A percentile compares a stretch with the other conserved stretches of the same genome.
Conservation (phyloP, 2,113 vertebrate species). For the Chunga burmeisteri region DNA sequence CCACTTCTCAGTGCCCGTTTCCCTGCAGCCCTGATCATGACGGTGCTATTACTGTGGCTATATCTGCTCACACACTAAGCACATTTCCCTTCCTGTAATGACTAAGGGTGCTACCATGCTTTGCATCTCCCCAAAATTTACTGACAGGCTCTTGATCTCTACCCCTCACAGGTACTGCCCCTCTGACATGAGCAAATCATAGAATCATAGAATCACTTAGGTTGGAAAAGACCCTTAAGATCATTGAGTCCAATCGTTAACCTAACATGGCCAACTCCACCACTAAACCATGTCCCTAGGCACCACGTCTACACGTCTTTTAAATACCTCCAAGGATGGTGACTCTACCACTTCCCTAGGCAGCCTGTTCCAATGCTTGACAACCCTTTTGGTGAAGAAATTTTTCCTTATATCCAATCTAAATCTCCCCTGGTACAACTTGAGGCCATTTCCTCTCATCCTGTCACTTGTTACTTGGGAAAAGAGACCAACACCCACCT, state of each 20-base stretch:
- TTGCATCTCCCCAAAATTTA: background rate
- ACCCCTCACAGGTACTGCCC: background rate
- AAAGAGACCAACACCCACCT: background rate
- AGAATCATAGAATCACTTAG: background rate
- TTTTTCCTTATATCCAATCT: too few relatives aligned
- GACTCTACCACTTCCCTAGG: too few relatives aligned
- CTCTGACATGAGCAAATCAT: background rate
- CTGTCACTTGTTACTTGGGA: background rate
- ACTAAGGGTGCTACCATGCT: fast-evolving
- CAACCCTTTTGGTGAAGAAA: too few relatives aligned
- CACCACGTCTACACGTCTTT: too few relatives aligned
- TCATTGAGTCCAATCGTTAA: too few relatives aligned
- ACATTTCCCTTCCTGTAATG: background rate
- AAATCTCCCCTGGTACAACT: background rate
- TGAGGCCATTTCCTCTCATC: background rate
- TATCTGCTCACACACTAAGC: background rate
- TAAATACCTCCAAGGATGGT: too few relatives aligned
- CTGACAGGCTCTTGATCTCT: background rate
- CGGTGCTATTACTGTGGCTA: background rate
- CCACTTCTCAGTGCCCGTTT: background rate
- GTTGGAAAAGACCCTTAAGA: background rate
- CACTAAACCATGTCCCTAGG: too few relatives aligned
- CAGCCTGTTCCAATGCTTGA: too few relatives aligned
- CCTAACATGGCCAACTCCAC: too few relatives aligned
- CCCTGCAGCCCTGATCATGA: background rate